These are phyloP conservation scores for Steinernema carpocapsae DNA, from an alignment of 2,888 invertebrate genomes.

Conservation along the genomic window DNA sequence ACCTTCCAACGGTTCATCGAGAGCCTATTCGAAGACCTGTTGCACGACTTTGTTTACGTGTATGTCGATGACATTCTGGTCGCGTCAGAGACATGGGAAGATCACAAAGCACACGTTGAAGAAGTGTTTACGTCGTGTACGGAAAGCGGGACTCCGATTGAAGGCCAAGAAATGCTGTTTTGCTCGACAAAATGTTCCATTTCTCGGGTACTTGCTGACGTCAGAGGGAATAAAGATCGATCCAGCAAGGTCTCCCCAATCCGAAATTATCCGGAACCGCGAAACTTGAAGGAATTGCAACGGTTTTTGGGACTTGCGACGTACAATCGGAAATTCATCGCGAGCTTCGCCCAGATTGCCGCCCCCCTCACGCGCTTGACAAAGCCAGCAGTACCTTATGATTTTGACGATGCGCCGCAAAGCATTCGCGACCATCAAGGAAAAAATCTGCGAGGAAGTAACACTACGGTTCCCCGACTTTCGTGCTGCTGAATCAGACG, in stretches of 20 bases:
- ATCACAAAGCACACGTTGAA: constrained; percentile 42
- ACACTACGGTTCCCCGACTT: constrained; percentile 50
- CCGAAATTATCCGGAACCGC: constrained; percentile 39
- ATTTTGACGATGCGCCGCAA: no score
- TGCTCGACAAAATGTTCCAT: constrained; percentile 1
- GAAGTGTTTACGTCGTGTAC: constrained; percentile 39
- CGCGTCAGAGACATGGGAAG: constrained; percentile 39
- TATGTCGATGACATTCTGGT: no score
- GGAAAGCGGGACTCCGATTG: constrained; percentile 36
- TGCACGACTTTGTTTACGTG: no score
- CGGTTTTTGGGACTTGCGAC: constrained; percentile 48
- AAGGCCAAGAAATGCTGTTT: constrained; percentile 39
- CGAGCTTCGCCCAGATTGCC: no score
- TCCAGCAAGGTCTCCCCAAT: constrained; percentile 37
- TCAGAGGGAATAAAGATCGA: constrained; percentile 37
- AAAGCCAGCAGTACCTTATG: no score
- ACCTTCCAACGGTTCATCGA: constrained; percentile 59
- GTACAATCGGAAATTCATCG: constrained; percentile 46
- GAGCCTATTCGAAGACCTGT: constrained; percentile 39
- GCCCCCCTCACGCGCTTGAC: no score
- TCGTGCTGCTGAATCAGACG: constrained; percentile 39
- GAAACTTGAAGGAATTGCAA: constrained; percentile 40
- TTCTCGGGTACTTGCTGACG: constrained; percentile 39
- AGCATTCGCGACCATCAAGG: no score
- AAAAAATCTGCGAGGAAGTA: no score